These are phyloP conservation scores for Ceuthmochares aereus DNA, from an alignment of 2,113 vertebrate genomes.

Conservation along the genomic window DNA sequence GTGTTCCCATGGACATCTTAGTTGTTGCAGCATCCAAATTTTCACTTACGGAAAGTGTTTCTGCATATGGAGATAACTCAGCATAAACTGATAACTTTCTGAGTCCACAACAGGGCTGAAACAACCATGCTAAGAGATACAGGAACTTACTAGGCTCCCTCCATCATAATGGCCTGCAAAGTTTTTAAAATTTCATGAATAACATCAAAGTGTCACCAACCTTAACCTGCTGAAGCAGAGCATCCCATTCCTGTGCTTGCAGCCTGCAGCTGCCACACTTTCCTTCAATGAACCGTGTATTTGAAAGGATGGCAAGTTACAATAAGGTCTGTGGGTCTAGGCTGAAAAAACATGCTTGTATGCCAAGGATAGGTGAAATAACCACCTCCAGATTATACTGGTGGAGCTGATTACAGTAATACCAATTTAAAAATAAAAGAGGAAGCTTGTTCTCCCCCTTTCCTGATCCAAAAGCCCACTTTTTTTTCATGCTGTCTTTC, in stretches of 20 bases:
- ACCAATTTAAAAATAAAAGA: neutral
- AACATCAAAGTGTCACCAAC: neutral
- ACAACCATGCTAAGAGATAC: neutral
- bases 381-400: neutral
- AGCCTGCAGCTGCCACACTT: neutral
- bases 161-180: neutral
- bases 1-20: neutral
- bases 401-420: neutral
- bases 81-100: neutral
- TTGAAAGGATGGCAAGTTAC: neutral
- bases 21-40: neutral
- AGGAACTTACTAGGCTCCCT: neutral
- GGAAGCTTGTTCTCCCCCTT: neutral
- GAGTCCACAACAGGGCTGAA: neutral
- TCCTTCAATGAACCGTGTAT: neutral
- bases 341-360: neutral
- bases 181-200: neutral
- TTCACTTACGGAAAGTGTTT: neutral
- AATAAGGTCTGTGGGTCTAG: neutral
- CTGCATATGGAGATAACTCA: neutral
- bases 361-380: neutral
- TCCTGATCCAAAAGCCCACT: neutral
- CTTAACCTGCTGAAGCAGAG: neutral
- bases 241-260: fast-evolving
- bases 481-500: neutral